phyloP scores from a whole-genome alignment of 2,888 invertebrate species.

The Lasioglossum morio region DNA sequence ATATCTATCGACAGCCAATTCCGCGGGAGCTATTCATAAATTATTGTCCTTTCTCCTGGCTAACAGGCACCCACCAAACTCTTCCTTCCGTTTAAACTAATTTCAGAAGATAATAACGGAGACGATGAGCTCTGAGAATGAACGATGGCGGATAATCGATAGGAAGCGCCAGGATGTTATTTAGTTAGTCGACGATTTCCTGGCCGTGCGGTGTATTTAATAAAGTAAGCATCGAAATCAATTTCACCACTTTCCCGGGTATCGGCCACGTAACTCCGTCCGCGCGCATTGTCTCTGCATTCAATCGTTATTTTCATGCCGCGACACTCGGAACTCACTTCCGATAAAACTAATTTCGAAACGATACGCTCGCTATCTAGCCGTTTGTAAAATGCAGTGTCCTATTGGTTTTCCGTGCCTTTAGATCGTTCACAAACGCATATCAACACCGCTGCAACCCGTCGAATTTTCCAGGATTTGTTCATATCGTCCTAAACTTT shows the following conservation, averaged over 20 bases:
- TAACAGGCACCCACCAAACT: conserved; percentile 40
- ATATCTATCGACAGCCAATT: conserved; percentile 46
- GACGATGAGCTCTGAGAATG: conserved; percentile 54
- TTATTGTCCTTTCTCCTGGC: conserved; percentile 42
- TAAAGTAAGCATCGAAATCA: conserved; percentile 55
- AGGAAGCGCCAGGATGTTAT: conserved; percentile 37
- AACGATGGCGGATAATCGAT: conserved; percentile 62
- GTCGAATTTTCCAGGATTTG: background rate
- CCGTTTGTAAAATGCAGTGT: background rate
- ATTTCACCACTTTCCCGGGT: conserved; percentile 31
- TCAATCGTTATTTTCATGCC: conserved; percentile 35
- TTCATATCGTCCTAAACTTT: background rate
- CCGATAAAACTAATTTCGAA: conserved; percentile 43
- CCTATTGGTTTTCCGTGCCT: conserved; percentile 17
- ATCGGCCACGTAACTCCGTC: conserved; percentile 31
- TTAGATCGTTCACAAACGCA: background rate
- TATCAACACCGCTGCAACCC: background rate
- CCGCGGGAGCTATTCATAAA: conserved; percentile 42
- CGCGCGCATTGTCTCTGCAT: conserved; percentile 12
- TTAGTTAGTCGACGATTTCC: conserved; percentile 50
- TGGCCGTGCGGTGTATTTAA: conserved; percentile 31
- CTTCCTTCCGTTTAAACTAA: conserved; percentile 58
- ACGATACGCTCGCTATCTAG: background rate
- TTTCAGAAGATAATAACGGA: conserved; percentile 54
- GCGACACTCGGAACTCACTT: conserved; percentile 11